These are phyloP conservation scores for Silurus lanzhouensis DNA, from an alignment of 2,797 vertebrate species.

Conservation along the genomic window DNA sequence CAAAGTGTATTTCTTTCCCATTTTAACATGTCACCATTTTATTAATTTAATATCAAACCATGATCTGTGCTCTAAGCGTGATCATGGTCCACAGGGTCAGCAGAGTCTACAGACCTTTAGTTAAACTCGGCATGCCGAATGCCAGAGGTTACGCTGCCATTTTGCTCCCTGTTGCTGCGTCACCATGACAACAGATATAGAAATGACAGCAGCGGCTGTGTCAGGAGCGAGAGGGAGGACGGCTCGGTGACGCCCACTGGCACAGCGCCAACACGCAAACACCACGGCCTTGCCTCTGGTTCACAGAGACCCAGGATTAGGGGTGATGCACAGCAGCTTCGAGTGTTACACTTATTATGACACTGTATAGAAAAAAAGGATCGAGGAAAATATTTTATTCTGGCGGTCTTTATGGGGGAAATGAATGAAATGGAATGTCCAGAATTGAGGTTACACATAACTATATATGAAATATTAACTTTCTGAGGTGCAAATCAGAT, in stretches of 20 bases:
- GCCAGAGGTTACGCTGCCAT: constrained; percentile 92
- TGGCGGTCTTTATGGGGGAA: not conserved
- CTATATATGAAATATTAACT: not conserved
- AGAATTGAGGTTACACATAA: not conserved
- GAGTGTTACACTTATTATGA: not conserved
- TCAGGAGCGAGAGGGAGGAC: constrained; percentile 78
- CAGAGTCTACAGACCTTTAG: constrained; percentile 44
- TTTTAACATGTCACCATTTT: not conserved
- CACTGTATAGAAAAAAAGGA: not conserved
- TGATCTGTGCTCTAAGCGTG: not conserved
- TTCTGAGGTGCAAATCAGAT: not conserved
- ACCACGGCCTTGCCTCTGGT: not conserved
- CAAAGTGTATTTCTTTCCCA: not conserved
- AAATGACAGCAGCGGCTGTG: constrained; percentile 96
- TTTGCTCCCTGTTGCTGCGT: constrained; percentile 88
- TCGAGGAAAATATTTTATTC: no score
- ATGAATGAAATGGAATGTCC: not conserved
- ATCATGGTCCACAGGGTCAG: constrained; percentile 22
- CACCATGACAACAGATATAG: constrained; percentile 99
- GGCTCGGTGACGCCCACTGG: constrained; percentile 93
- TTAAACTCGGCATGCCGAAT: constrained; percentile 75
- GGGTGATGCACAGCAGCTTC: not conserved
- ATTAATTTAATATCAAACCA: not conserved
- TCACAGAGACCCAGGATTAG: constrained; percentile 24
- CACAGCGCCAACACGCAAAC: constrained; percentile 49